phyloP scores from a whole-genome alignment of 2,113 vertebrate species.

The Struthidea cinerea region DNA sequence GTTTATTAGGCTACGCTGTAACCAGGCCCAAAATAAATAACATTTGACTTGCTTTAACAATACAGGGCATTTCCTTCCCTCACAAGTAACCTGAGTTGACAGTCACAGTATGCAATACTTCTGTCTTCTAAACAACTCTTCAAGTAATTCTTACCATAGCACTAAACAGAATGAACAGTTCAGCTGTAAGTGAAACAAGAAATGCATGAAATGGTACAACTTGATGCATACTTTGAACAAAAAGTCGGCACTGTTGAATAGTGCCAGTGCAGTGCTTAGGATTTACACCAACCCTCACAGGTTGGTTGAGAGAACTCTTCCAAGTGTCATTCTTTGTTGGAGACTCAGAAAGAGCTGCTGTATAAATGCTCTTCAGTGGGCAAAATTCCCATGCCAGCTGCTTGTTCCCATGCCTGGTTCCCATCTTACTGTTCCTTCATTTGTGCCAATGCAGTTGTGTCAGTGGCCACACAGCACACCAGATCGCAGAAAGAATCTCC shows the following conservation, averaged over 20 bases:
- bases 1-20: background rate
- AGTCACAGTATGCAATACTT: background rate
- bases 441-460: background rate
- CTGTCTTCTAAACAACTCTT: background rate
- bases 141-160: background rate
- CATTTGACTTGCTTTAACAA: background rate
- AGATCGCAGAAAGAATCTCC: background rate
- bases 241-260: background rate
- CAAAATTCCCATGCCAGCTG: background rate
- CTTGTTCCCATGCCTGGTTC: background rate
- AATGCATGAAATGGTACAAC: fast-evolving
- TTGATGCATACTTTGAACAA: background rate
- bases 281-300: background rate
- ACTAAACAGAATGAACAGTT: background rate
- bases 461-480: background rate
- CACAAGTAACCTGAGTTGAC: background rate
- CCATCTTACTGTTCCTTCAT: background rate
- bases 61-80: background rate
- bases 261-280: background rate
- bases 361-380: background rate
- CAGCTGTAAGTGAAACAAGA: background rate
- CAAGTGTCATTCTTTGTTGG: background rate
- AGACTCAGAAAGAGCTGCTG: background rate
- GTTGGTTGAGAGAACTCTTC: background rate
- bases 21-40: background rate